Evolutionary conservation across 2,797 vertebrate species (phyloP).

Genomic region (Betta splendens): DNA sequence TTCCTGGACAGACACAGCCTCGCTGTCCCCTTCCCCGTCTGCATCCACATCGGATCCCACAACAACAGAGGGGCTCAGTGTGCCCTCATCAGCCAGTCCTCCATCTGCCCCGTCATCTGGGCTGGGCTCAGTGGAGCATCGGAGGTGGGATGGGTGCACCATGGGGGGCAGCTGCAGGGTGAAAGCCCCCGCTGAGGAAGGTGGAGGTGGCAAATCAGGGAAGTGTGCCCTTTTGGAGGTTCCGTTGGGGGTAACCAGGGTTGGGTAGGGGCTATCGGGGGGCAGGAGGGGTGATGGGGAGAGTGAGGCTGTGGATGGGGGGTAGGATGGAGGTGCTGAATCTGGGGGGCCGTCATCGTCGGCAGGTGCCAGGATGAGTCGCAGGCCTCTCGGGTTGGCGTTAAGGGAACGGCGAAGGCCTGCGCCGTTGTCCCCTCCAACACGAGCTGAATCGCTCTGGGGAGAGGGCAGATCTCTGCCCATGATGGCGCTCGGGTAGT

Average conservation of each 20-base stretch:
- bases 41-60: conserved; percentile 51
- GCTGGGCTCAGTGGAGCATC: conserved; percentile 77
- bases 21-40: conserved; percentile 50
- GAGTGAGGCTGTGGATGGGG: conserved; percentile 84
- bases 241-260: conserved; percentile 76
- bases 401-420: conserved; percentile 81
- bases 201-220: conserved; percentile 74
- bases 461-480: conserved; percentile 85
- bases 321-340: conserved; percentile 87
- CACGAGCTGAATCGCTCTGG: conserved; percentile 70
- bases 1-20: conserved; percentile 39
- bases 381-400: conserved; percentile 88
- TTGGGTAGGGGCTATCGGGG: conserved; percentile 75
- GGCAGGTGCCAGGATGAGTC: conserved; percentile 90
- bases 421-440: conserved; percentile 59
- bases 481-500: conserved; percentile 88
- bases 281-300: conserved; percentile 77
- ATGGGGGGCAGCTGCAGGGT: conserved; percentile 89
- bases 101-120: conserved; percentile 76
- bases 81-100: conserved; percentile 35
- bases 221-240: conserved; percentile 80
- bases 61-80: conserved; percentile 59
- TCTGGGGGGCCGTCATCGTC: conserved; percentile 88
- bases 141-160: conserved; percentile 80
- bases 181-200: conserved; percentile 82